These are phyloP conservation scores for Euplexia lucipara DNA, from an alignment of 2,888 invertebrate genomes.

Conservation along the genomic window DNA sequence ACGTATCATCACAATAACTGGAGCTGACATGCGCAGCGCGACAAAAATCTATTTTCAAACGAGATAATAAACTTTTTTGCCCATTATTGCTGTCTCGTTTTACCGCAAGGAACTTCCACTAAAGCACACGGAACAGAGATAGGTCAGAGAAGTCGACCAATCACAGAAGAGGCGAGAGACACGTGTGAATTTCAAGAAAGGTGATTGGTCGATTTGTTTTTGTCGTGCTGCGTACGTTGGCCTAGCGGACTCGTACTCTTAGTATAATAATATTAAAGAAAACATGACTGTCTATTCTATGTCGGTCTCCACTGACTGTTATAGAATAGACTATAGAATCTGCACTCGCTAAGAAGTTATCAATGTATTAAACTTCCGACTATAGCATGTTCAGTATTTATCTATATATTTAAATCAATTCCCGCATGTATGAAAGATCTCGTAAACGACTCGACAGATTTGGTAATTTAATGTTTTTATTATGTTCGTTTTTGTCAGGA, in stretches of 20 bases:
- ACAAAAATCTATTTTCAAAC: not conserved
- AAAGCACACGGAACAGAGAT: not conserved
- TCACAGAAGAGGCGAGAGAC: not conserved
- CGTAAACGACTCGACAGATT: no score
- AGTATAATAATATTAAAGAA: constrained; percentile 33
- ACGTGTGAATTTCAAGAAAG: no score
- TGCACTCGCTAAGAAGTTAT: constrained; percentile 41
- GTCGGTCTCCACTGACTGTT: constrained; percentile 37
- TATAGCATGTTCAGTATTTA: not conserved
- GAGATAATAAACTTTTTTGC: not conserved
- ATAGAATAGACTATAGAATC: constrained; percentile 45
- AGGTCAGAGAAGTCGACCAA: not conserved
- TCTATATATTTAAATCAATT: no score
- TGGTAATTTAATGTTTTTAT: no score
- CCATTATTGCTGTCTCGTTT: constrained; percentile 1
- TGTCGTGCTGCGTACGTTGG: not conserved
- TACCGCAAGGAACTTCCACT: not conserved
- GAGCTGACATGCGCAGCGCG: not conserved
- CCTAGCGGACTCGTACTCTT: constrained; percentile 26
- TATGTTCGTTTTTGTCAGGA: no score
- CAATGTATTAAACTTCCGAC: not conserved
- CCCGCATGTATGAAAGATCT: no score
- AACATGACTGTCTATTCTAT: constrained; percentile 38
- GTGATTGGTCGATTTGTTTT: constrained; percentile 2
- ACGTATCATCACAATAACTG: constrained; percentile 59